Evolutionary conservation across 2,888 invertebrate species (phyloP), one percentile per base, ranked within the genome.

Genomic region (Tinea pellionella): DNA sequence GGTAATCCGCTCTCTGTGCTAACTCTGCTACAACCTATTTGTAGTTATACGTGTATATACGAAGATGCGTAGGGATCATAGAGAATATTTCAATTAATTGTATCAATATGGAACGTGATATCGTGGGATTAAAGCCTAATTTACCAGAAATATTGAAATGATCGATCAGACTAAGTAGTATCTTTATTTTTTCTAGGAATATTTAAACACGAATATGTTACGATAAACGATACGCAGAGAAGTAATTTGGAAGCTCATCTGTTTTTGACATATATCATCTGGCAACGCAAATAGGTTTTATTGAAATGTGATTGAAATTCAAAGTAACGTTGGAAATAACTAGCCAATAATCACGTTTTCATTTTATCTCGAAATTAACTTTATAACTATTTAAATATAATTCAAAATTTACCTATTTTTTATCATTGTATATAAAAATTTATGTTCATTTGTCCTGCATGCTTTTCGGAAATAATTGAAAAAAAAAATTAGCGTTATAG

Each of bases 1-100:
- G 57, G 30, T 57, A 57, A 57, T 57, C 30, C 57, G 15, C 57
- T 57, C 32, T 32, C 13, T 57, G 57, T 57, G 32, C 19, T 32
- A 32, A 57, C 32, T 32, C 32, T 15, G 57, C 19, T 32, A 32
- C 57, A 57, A 19, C 55, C 24, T 19, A 29, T 29, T 18, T 55
- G 13, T 47, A 47, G 15, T 37, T 37, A 37, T 37, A 37, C 30
- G 30, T 9, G 30, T 37, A 2, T n/a, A 6, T 37, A 37, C n/a
- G 6, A 24, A 37, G 1, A n/a, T 37, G n/a, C n/a, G 37, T 37
- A 37, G 9, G 37, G n/a, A 37, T 37, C 37, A 37, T 1, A n/a
- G 9, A 37, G 37, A 9, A 37, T 37, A 37, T 37, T 37, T 37
- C 37, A 37, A 37, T 37, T 37, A 37, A 37, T 37, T 37, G 37